phyloP scores from a whole-genome alignment of 2,888 invertebrate genomes.

The Synanthedon andrenaeformis region DNA sequence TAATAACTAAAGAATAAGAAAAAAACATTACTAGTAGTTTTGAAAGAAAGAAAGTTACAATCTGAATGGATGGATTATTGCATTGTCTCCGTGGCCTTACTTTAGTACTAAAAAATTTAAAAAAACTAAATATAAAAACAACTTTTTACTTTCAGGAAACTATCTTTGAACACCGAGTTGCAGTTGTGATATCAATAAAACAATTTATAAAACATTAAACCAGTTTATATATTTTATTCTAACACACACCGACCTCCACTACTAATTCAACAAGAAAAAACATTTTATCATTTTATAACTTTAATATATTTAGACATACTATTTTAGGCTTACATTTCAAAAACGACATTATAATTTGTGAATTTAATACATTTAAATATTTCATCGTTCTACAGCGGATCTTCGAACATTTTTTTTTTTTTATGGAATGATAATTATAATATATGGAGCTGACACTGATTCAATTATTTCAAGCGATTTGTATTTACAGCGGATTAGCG shows the following conservation, averaged over 20 bases:
- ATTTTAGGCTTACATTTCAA: constrained; percentile 57
- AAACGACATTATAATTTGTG: constrained; percentile 50
- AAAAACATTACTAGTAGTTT: too few species aligned
- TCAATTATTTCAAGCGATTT: constrained; percentile 21
- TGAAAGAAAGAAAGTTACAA: too few species aligned
- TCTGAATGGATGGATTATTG: too few species aligned
- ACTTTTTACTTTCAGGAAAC: too few species aligned
- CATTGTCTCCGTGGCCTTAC: too few species aligned
- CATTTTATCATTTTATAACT: constrained; percentile 37
- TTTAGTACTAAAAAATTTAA: too few species aligned
- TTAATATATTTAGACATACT: constrained; percentile 41
- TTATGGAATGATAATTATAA: constrained; percentile 46
- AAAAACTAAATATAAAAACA: too few species aligned
- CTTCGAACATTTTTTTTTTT: constrained; percentile 26
- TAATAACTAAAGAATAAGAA: too few species aligned
- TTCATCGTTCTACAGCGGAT: constrained; percentile 41
- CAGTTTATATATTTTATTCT: constrained; percentile 50
- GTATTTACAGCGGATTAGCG: constrained; percentile 29
- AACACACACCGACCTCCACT: constrained; percentile 43
- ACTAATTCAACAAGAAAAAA: constrained; percentile 23
- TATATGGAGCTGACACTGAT: constrained; percentile 49
- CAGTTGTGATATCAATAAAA: constrained; percentile 24
- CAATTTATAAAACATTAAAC: constrained; percentile 30
- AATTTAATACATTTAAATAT: constrained; percentile 21
- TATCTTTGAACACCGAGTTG: too few species aligned